These are phyloP conservation scores for Sterrhoptilus dennistouni DNA, from an alignment of 2,113 vertebrate species.

Conservation along the genomic window DNA sequence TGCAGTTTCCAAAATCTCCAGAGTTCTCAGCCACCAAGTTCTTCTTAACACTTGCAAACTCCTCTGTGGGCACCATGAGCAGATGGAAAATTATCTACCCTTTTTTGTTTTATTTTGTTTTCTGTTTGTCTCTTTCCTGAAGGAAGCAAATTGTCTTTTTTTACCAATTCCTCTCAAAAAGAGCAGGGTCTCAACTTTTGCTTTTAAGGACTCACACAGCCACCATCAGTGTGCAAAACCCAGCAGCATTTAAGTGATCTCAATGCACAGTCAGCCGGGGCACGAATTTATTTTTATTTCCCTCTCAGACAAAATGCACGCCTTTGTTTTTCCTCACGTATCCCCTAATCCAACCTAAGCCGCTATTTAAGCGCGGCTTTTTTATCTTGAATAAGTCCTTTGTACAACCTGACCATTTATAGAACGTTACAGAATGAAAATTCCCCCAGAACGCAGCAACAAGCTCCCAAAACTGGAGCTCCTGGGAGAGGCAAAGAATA, in stretches of 20 bases:
- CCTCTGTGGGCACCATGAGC: accelerated
- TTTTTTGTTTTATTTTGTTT: not conserved
- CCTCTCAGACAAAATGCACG: not conserved
- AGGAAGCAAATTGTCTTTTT: not conserved
- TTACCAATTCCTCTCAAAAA: not conserved
- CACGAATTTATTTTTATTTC: conserved; percentile 35
- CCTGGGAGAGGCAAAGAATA: conserved; percentile 16
- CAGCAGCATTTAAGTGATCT: not conserved
- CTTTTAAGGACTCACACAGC: not conserved
- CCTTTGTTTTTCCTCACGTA: conserved; percentile 27
- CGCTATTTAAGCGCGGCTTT: not conserved
- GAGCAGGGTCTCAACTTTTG: not conserved
- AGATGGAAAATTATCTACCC: not conserved
- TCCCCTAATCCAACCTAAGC: not conserved
- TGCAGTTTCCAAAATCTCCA: not conserved
- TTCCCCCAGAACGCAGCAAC: not conserved
- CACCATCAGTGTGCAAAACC: not conserved
- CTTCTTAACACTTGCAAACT: not conserved
- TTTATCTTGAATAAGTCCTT: conserved; percentile 50
- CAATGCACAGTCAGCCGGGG: not conserved
- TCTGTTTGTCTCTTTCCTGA: not conserved
- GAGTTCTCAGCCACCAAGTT: not conserved
- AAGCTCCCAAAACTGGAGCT: conserved; percentile 4
- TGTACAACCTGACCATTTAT: conserved; percentile 22
- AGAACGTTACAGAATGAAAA: not conserved